Base-by-base conservation (phyloP, 2,888 invertebrate species). In the Bimastos eiseni region DNA sequence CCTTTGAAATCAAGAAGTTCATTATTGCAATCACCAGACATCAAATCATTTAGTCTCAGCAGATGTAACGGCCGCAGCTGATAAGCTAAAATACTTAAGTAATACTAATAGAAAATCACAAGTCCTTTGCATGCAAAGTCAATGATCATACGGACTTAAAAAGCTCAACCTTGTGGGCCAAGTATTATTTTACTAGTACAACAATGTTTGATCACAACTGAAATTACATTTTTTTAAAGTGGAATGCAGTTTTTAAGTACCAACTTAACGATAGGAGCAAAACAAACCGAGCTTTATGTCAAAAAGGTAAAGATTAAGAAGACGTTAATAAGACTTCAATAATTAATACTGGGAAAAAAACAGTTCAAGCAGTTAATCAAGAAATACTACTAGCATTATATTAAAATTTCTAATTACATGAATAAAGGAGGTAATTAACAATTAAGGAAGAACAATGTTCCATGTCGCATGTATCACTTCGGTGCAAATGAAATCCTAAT, bases 191-290 rank as follows among this genome's bases (percentile, higher is more conserved):
- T n/a, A 70, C 70, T 70, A 70, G 6, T n/a, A 70, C 11, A 11
- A n/a, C n/a, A 70, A 70, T 49, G 49, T 49, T 49, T 24, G 24
- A 49, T 49, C 24, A n/a, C 24, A 24, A 30, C 55, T 70, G 30
- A 70, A 70, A 70, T 70, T 70, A 70, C n/a, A 70, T n/a, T n/a
- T n/a, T 8, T 8, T 30, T 41, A 41, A 41, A 6, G 15, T n/a
- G 70, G 70, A 70, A n/a, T 70, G n/a, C 70, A n/a, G n/a, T n/a
- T 70, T 70, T 70, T 70, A 70, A 70, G n/a, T 70, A 70, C n/a
- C 70, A 70, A 70, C n/a, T 70, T 49, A n/a, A 70, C 30, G 13
- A n/a, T n/a, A n/a, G n/a, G 30, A 70, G 11, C 30, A 70, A 30
- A 70, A 49, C 49, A 70, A 70, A n/a, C 70, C n/a, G 70, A 70